phyloP scores from a whole-genome alignment of 2,113 vertebrate genomes.

The Macquaria australasica region DNA sequence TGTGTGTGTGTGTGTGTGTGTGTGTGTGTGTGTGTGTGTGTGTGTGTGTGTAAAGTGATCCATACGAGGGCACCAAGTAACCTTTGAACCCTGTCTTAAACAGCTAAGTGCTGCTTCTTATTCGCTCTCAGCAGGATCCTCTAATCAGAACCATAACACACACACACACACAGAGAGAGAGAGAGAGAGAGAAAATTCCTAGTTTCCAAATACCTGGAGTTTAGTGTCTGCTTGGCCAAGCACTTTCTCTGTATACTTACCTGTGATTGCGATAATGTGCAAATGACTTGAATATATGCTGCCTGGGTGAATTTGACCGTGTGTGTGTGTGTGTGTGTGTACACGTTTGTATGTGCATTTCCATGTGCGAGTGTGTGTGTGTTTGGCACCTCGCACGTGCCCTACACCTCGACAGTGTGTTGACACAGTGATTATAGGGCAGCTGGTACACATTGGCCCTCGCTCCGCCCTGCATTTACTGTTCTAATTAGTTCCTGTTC shows the following conservation, averaged over 20 bases:
- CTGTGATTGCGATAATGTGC: conserved; percentile 77
- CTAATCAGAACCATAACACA: conserved; percentile 80
- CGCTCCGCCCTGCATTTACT: conserved; percentile 81
- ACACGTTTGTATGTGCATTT: conserved; percentile 44
- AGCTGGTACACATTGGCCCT: conserved; percentile 81
- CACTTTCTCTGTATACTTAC: conserved; percentile 65
- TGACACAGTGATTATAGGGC: conserved; percentile 83
- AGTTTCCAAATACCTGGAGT: conserved; percentile 57
- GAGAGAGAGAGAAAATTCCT: too few relatives aligned
- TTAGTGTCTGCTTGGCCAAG: conserved; percentile 49
- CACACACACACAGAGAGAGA: conserved; percentile 26
- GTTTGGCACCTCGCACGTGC: conserved; percentile 74
- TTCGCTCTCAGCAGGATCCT: conserved; percentile 78
- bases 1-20: conserved; percentile 42
- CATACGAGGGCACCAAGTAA: conserved; percentile 72
- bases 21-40: conserved; percentile 35
- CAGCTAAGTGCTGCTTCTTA: conserved; percentile 82
- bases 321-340: conserved; percentile 25
- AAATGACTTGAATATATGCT: conserved; percentile 62
- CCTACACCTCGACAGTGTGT: conserved; percentile 78
- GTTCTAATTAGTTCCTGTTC: conserved; percentile 84
- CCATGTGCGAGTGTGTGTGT: conserved; percentile 50
- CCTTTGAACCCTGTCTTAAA: conserved; percentile 82
- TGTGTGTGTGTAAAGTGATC: conserved; percentile 74
- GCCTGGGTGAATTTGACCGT: conserved; percentile 49